Evolutionary conservation across 2,113 vertebrate species (phyloP).

Genomic region (Suncus etruscus): DNA sequence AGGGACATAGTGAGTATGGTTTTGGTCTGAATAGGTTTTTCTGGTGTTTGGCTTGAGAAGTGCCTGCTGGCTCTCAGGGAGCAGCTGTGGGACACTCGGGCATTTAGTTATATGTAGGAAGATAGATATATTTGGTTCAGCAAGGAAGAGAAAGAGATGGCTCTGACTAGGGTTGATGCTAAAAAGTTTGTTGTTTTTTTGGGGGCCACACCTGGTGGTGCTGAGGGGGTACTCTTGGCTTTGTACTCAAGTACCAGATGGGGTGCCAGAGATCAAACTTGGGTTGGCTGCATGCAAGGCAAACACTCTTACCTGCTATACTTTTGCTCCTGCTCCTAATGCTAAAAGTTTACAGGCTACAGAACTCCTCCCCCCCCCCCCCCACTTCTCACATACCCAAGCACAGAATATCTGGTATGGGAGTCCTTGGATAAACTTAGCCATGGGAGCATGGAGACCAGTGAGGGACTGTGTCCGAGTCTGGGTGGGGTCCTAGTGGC

Average conservation of each 20-base stretch:
- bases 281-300: no score
- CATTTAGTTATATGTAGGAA: background rate
- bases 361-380: no score
- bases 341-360: no score
- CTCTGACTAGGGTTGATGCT: no score
- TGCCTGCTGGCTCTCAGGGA: background rate
- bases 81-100: background rate
- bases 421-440: background rate
- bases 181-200: no score
- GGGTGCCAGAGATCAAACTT: no score
- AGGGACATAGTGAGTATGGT: background rate
- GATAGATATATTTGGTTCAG: background rate
- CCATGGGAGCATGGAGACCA: background rate
- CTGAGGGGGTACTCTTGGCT: no score
- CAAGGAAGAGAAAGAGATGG: background rate
- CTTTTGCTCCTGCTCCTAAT: no score
- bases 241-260: no score
- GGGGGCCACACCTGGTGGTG: no score
- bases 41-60: background rate
- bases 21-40: background rate
- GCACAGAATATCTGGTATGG: background rate
- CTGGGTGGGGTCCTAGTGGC: background rate
- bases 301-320: no score
- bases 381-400: no score
- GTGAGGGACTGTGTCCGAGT: background rate